phyloP scores from a whole-genome alignment of 2,888 invertebrate species.

The Lycocerus yunnanus region DNA sequence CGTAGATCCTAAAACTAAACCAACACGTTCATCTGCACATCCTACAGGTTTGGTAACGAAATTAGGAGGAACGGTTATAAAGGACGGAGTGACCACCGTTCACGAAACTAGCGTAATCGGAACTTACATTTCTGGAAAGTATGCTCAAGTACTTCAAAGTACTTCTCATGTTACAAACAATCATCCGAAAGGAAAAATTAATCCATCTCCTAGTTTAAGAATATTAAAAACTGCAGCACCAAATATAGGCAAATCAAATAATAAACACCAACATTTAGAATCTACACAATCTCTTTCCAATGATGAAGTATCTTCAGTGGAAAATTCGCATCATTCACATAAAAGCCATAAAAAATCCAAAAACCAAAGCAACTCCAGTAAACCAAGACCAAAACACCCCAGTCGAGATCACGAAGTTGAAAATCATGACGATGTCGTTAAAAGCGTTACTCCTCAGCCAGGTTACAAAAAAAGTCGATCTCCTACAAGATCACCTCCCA shows the following conservation, averaged over 20 bases:
- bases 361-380: conserved; percentile 49
- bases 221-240: conserved; percentile 80
- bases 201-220: conserved; percentile 68
- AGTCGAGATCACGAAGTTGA: conserved; percentile 52
- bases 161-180: conserved; percentile 70
- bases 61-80: conserved; percentile 81
- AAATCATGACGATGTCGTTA: conserved; percentile 43
- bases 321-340: conserved; percentile 59
- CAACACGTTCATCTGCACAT: conserved; percentile 64
- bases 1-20: conserved; percentile 47
- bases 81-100: conserved; percentile 81
- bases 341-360: conserved; percentile 61
- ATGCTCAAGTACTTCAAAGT: conserved; percentile 85
- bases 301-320: conserved; percentile 64
- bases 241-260: conserved; percentile 55
- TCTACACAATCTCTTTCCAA: conserved; percentile 65
- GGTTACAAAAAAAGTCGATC: conserved; percentile 36
- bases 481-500: not conserved
- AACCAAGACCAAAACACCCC: conserved; percentile 63
- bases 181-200: conserved; percentile 62
- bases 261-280: conserved; percentile 62
- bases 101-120: conserved; percentile 90
- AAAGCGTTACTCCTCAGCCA: conserved; percentile 39
- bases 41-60: conserved; percentile 83
- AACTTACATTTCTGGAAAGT: conserved; percentile 85